These are phyloP conservation scores for Chrysodeixis includens DNA, from an alignment of 2,888 invertebrate species.

Conservation along the genomic window DNA sequence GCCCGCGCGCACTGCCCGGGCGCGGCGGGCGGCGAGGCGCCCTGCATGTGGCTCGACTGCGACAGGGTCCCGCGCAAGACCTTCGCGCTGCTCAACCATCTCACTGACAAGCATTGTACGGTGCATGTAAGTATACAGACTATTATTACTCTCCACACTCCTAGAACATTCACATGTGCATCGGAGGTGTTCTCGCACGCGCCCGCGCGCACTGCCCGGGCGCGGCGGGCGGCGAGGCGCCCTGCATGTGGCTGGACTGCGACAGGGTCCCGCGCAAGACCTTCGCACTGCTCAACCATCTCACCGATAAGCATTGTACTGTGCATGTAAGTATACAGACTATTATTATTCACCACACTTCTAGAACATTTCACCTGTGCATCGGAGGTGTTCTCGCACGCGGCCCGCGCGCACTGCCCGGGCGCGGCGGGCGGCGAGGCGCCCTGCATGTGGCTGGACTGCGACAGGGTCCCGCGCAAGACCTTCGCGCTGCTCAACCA, in stretches of 20 bases:
- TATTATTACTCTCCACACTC: too few relatives aligned
- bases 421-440: slow-evolving; percentile 91
- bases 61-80: slow-evolving; percentile 96
- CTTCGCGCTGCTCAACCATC: slow-evolving; percentile 98
- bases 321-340: slow-evolving; percentile 90
- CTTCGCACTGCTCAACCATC: slow-evolving; percentile 98
- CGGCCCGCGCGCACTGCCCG: slow-evolving; percentile 95
- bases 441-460: slow-evolving; percentile 96
- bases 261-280: slow-evolving; percentile 95
- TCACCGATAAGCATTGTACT: slow-evolving; percentile 98
- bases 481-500: slow-evolving; percentile 99
- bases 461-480: slow-evolving; percentile 96
- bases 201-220: slow-evolving; percentile 94
- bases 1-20: slow-evolving; percentile 94
- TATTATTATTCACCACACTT: slow-evolving; percentile 1
- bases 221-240: slow-evolving; percentile 91
- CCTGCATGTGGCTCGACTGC: slow-evolving; percentile 97
- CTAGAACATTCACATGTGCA: too few relatives aligned
- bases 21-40: slow-evolving; percentile 91
- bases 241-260: slow-evolving; percentile 97
- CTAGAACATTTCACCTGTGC: slow-evolving; percentile 92
- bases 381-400: slow-evolving; percentile 96
- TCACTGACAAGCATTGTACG: slow-evolving; percentile 98
- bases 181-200: too few relatives aligned
- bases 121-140: slow-evolving; percentile 89